A percentile compares a stretch with the other conserved stretches of the same genome.
Conservation (phyloP, 2,888 invertebrate genomes). For the Nesidiocoris tenuis region DNA sequence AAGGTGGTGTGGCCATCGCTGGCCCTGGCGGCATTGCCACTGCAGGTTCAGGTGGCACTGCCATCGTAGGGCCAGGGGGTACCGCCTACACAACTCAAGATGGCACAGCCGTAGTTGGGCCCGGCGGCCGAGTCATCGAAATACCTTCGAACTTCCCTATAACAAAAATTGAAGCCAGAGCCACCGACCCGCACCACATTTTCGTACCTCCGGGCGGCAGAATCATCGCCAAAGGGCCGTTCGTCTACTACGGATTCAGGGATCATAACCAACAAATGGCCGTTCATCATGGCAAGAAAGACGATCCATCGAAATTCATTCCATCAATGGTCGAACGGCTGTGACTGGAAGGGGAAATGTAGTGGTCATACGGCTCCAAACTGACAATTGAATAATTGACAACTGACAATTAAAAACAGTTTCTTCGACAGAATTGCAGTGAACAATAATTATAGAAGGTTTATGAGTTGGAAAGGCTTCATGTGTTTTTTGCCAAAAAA, state of each 20-base stretch:
- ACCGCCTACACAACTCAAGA: slow-evolving; percentile 73
- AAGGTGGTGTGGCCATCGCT: slow-evolving; percentile 77
- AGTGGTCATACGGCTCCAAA: too few species aligned
- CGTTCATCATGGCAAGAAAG: neutral
- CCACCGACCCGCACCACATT: slow-evolving; percentile 30
- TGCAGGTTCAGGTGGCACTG: slow-evolving; percentile 75
- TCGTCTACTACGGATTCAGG: slow-evolving; percentile 62
- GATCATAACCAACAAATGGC: neutral
- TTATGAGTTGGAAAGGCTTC: too few species aligned
- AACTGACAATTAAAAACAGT: too few species aligned
- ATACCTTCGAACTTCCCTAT: slow-evolving; percentile 57
- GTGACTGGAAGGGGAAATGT: too few species aligned
- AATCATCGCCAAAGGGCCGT: slow-evolving; percentile 72
- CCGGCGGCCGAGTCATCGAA: slow-evolving; percentile 69
- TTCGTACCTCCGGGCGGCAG: slow-evolving; percentile 61
- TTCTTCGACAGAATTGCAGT: too few species aligned
- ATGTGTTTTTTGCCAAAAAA: too few species aligned
- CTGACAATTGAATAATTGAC: too few species aligned
- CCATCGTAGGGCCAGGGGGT: slow-evolving; percentile 77
- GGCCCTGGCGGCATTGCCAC: slow-evolving; percentile 81
- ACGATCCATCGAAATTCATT: slow-evolving; percentile 1
- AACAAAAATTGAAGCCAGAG: slow-evolving; percentile 37
- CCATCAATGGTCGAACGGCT: slow-evolving; percentile 21
- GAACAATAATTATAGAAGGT: too few species aligned
- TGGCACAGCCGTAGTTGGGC: slow-evolving; percentile 73